phyloP scores from a whole-genome alignment of 2,797 vertebrate genomes.

The Syngnathus rostellatus region DNA sequence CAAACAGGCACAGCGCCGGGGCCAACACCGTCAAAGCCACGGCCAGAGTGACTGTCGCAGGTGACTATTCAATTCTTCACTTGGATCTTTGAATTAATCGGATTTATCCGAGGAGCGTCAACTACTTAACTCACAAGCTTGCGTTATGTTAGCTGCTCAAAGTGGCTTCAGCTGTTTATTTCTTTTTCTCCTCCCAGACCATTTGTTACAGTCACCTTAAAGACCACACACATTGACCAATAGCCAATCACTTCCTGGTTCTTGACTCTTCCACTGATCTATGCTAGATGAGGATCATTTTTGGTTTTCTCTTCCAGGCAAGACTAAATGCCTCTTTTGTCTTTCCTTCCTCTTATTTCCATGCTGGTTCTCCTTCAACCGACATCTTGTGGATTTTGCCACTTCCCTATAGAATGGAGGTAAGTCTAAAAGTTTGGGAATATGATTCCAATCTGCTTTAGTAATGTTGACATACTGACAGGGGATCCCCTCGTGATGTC shows the following conservation, averaged over 20 bases:
- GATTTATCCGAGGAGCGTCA: neutral
- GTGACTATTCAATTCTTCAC: slow-evolving; percentile 47
- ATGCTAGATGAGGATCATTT: slow-evolving; percentile 33
- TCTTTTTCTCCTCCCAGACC: slow-evolving; percentile 3
- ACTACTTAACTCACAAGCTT: neutral
- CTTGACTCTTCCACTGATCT: slow-evolving; percentile 14
- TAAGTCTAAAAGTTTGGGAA: slow-evolving; percentile 61
- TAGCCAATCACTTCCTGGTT: slow-evolving; percentile 13
- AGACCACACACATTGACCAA: slow-evolving; percentile 39
- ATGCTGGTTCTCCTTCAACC: slow-evolving; percentile 45
- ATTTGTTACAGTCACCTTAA: slow-evolving; percentile 39
- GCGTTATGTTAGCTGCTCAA: slow-evolving; percentile 31
- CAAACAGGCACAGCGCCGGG: slow-evolving; percentile 85
- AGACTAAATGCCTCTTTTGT: slow-evolving; percentile 18
- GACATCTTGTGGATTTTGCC: slow-evolving; percentile 55
- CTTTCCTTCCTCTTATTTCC: slow-evolving; percentile 32
- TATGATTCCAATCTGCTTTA: neutral
- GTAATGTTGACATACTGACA: neutral
- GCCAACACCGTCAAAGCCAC: slow-evolving; percentile 86
- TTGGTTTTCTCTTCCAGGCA: slow-evolving; percentile 8
- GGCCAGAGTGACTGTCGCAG: slow-evolving; percentile 80
- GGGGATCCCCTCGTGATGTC: neutral
- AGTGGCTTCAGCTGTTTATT: slow-evolving; percentile 53
- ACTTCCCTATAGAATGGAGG: slow-evolving; percentile 85
- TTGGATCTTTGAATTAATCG: neutral